A percentile compares a stretch with the other conserved stretches of the same genome.
These are phyloP conservation scores for Colinus virginianus DNA, from an alignment of 2,113 vertebrate species.

Conservation along the genomic window DNA sequence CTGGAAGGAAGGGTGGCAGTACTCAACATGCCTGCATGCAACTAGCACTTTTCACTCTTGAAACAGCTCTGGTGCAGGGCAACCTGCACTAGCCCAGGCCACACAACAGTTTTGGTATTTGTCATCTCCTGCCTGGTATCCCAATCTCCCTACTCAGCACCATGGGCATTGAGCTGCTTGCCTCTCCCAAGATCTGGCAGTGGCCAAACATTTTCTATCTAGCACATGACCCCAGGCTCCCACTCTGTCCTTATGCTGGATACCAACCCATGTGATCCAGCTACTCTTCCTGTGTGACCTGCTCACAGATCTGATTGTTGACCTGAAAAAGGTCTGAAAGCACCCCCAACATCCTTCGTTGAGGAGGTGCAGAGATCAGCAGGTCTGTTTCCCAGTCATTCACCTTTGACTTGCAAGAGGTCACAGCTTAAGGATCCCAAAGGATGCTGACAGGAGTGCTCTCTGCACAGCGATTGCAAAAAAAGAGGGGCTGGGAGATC, in stretches of 20 bases:
- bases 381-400: neutral
- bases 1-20: neutral
- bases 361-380: neutral
- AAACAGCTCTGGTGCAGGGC: neutral
- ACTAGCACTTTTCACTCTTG: neutral
- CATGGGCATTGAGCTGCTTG: neutral
- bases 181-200: neutral
- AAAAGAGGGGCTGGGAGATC: neutral
- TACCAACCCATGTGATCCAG: fast-evolving
- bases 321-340: neutral
- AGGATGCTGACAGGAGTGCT: neutral
- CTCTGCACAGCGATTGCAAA: neutral
- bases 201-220: neutral
- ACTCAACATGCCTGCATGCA: neutral
- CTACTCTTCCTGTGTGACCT: neutral
- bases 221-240: neutral
- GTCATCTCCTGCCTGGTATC: neutral
- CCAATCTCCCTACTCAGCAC: neutral
- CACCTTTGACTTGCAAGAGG: neutral
- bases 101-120: neutral
- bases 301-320: neutral
- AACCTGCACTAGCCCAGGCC: neutral
- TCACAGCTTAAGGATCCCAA: fast-evolving
- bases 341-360: neutral
- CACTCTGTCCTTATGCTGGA: neutral